Conservation (phyloP, 2,797 vertebrate species). For the Sphaeramia orbicularis region DNA sequence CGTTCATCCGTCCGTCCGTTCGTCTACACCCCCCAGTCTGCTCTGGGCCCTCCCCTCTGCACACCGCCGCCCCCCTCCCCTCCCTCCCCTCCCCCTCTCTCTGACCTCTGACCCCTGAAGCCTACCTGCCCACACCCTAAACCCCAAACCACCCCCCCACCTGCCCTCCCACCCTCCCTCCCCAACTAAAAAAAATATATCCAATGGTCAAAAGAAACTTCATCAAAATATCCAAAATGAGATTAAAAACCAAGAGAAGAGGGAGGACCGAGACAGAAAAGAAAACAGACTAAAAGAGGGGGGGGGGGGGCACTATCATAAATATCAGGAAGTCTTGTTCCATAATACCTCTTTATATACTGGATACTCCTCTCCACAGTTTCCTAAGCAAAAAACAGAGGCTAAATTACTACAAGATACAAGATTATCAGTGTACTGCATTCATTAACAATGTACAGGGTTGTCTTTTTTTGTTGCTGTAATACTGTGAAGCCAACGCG, state of each 20-base stretch:
- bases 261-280: slow-evolving; percentile 47
- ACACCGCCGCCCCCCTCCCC: slow-evolving; percentile 5
- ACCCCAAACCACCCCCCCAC: slow-evolving; percentile 10
- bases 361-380: slow-evolving; percentile 77
- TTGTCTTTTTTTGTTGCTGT: slow-evolving; percentile 62
- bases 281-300: slow-evolving; percentile 52
- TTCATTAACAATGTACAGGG: slow-evolving; percentile 85
- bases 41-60: slow-evolving; percentile 43
- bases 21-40: too few relatives aligned
- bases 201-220: slow-evolving; percentile 78
- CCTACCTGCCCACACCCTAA: slow-evolving; percentile 37
- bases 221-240: slow-evolving; percentile 75
- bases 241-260: slow-evolving; percentile 68
- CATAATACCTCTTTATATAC: slow-evolving; percentile 85
- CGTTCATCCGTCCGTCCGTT: too few relatives aligned
- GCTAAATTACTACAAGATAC: slow-evolving; percentile 87
- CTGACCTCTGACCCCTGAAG: slow-evolving; percentile 21
- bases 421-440: slow-evolving; percentile 86
- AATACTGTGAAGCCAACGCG: slow-evolving; percentile 82
- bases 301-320: slow-evolving; percentile 69
- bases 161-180: slow-evolving; percentile 31
- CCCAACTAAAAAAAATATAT: slow-evolving; percentile 69
- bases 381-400: slow-evolving; percentile 81
- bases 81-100: neutral
- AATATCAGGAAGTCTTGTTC: slow-evolving; percentile 82